phyloP scores from a whole-genome alignment of 2,113 vertebrate genomes.

The Loxodonta africana region DNA sequence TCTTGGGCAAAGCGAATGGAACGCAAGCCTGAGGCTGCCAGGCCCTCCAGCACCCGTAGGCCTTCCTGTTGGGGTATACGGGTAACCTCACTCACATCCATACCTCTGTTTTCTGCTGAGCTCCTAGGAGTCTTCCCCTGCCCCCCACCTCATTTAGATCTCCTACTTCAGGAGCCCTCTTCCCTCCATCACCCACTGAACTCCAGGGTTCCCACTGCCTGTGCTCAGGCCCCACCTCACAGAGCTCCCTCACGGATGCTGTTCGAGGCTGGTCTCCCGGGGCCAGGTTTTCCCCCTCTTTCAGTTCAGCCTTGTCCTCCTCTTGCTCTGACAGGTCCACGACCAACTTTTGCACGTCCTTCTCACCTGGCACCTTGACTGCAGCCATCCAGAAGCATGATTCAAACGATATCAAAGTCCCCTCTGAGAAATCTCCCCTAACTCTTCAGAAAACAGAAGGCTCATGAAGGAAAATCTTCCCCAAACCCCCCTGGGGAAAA shows the following conservation, averaged over 20 bases:
- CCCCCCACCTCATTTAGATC: background rate
- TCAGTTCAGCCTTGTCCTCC: constrained; percentile 63
- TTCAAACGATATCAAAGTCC: background rate
- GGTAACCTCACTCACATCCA: background rate
- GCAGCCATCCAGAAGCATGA: constrained; percentile 72
- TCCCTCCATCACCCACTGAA: background rate
- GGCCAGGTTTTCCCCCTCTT: constrained; percentile 65
- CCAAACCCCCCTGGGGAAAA: background rate
- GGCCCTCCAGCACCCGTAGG: constrained; percentile 93
- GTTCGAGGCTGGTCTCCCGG: constrained; percentile 61
- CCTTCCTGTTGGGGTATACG: constrained; percentile 85
- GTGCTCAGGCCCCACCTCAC: constrained; percentile 87
- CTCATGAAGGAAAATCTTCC: background rate
- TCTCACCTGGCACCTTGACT: constrained; percentile 92
- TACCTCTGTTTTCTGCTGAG: background rate
- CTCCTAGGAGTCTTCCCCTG: background rate
- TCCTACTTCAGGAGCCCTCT: background rate
- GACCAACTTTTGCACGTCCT: constrained; percentile 86
- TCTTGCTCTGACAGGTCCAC: constrained; percentile 86
- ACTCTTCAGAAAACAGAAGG: background rate
- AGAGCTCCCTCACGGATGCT: constrained; percentile 87
- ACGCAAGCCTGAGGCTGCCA: constrained; percentile 95
- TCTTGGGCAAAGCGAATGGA: constrained; percentile 95
- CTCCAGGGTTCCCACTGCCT: background rate
- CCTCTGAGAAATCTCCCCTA: background rate